Conservation (phyloP, 30 jellyfish, hydroid and myxozoan species). For the Pelagia noctiluca region DNA sequence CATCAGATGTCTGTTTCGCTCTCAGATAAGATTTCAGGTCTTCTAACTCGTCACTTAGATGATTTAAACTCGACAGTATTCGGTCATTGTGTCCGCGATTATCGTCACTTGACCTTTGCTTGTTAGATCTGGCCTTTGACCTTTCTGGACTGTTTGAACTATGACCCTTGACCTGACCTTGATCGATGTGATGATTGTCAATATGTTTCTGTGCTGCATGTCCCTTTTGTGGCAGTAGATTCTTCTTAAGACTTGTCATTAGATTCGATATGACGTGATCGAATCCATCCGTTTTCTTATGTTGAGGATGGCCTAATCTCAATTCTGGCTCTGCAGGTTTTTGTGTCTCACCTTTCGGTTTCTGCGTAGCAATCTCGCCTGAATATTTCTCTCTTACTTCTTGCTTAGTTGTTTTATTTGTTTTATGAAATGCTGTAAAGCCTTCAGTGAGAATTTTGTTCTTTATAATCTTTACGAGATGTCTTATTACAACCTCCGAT, state of each 20-base stretch:
- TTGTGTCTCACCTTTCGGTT: too few relatives aligned
- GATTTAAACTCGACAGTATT: constrained; percentile 54
- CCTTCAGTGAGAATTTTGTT: constrained; percentile 35
- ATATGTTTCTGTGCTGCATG: not conserved
- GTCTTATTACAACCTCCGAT: constrained; percentile 50
- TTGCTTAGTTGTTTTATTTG: too few relatives aligned
- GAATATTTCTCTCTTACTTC: too few relatives aligned
- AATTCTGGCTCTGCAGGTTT: too few relatives aligned
- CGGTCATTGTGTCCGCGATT: constrained; percentile 35
- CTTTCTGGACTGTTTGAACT: too few relatives aligned
- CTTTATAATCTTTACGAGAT: constrained; percentile 42
- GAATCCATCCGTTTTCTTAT: constrained; percentile 18
- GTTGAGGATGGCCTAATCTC: too few relatives aligned
- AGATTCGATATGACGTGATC: constrained; percentile 53
- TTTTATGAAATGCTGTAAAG: not conserved
- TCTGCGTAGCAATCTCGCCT: too few relatives aligned
- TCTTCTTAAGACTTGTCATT: constrained; percentile 30
- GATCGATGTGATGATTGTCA: not conserved
- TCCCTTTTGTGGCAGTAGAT: not conserved
- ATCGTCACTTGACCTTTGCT: not conserved
- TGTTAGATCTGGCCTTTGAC: not conserved
- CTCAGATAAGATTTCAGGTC: constrained; percentile 31
- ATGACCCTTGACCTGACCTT: not conserved
- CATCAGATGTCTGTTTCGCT: not conserved
- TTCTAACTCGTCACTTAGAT: constrained; percentile 58